These are phyloP conservation scores for Brachionus calyciflorus DNA, from an alignment of 1,140 invertebrate species.

Conservation along the genomic window DNA sequence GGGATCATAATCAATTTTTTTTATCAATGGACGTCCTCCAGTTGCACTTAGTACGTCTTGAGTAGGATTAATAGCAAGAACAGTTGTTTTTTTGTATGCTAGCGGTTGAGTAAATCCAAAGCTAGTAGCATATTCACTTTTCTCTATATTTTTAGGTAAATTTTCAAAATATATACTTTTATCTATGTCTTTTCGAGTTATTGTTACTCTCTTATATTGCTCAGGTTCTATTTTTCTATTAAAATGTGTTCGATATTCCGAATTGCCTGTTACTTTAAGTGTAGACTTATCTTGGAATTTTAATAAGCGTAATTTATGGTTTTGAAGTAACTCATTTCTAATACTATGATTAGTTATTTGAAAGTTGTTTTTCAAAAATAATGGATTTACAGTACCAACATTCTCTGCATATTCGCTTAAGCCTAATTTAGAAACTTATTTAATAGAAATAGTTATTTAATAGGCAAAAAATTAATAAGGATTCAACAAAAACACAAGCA, in stretches of 20 bases:
- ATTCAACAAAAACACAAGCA: too few species aligned
- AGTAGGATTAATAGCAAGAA: not conserved
- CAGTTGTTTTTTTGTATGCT: not conserved
- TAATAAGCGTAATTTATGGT: not conserved
- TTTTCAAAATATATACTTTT: not conserved
- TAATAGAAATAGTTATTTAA: not conserved
- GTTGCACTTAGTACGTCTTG: not conserved
- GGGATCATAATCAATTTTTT: not conserved
- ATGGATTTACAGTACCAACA: not conserved
- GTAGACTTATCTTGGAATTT: conserved; percentile 7
- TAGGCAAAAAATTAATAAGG: not conserved
- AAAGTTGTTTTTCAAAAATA: not conserved
- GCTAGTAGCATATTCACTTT: conserved; percentile 17
- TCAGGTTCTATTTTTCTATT: not conserved
- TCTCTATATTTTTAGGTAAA: conserved; percentile 33
- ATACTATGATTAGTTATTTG: conserved; percentile 11
- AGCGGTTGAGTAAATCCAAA: not conserved
- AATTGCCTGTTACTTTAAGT: not conserved
- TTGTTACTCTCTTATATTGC: conserved; percentile 20
- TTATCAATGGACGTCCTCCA: not conserved
- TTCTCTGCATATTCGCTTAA: conserved; percentile 31
- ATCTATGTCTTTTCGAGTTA: conserved; percentile 28
- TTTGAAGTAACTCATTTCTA: conserved; percentile 18
- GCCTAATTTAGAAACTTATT: conserved; percentile 20
- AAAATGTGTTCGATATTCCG: not conserved